These are phyloP conservation scores for cattle (Bos taurus) DNA, from an alignment of 2,113 vertebrate genomes.

Conservation along the genomic window ARS-UCD2.0 NC_037350.1:47442001-47442500, in stretches of 20 bases:
- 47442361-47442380: too few species aligned
- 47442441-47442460: background rate
- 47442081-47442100: background rate
- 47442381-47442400: too few species aligned
- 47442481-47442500: background rate
- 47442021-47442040: background rate
- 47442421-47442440: too few species aligned
- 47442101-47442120: background rate
- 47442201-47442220: too few species aligned
- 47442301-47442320: too few species aligned
- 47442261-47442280: too few species aligned
- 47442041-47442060: background rate
- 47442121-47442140: background rate
- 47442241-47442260: too few species aligned
- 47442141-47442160: background rate
- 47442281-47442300: too few species aligned
- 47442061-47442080: background rate
- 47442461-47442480: background rate
- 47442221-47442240: too few species aligned
- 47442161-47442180: background rate
- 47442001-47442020: background rate
- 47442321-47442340: too few species aligned
- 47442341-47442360: too few species aligned
- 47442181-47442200: background rate
- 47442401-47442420: too few species aligned